These are phyloP conservation scores for Meteorus colon DNA, from an alignment of 2,888 invertebrate species.

Conservation along the genomic window DNA sequence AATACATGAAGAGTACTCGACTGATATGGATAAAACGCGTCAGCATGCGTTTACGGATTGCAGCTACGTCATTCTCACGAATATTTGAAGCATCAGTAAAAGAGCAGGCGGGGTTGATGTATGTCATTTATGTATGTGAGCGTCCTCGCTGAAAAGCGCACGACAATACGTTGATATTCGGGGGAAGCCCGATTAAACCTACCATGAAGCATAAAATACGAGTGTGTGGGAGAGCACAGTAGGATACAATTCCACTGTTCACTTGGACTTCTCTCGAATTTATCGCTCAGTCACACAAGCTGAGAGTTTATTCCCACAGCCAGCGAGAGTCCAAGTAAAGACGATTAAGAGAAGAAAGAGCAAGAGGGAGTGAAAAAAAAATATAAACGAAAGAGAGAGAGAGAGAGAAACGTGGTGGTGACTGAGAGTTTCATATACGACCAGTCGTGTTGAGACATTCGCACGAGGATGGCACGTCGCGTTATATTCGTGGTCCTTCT, in stretches of 20 bases:
- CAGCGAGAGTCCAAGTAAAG: constrained; percentile 16
- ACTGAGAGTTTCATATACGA: constrained; percentile 16
- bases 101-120: not conserved
- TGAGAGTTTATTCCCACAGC: constrained; percentile 22
- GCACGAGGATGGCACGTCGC: constrained; percentile 62
- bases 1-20: not conserved
- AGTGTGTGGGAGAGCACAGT: not conserved
- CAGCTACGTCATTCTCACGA: constrained; percentile 20
- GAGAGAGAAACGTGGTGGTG: constrained; percentile 11
- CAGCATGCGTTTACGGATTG: not conserved
- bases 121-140: not conserved
- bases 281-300: constrained; percentile 22
- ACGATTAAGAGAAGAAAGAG: constrained; percentile 19
- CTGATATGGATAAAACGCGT: not conserved
- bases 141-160: not conserved
- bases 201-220: not conserved
- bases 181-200: constrained; percentile 27
- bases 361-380: not conserved
- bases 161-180: not conserved
- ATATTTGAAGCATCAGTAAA: constrained; percentile 18
- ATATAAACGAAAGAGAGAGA: not conserved
- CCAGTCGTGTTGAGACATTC: constrained; percentile 33
- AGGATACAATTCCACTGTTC: not conserved
- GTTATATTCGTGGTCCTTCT: constrained; percentile 54
- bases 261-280: constrained; percentile 14